Conservation (phyloP, 2,888 invertebrate genomes). For the Heliconius hortense region DNA sequence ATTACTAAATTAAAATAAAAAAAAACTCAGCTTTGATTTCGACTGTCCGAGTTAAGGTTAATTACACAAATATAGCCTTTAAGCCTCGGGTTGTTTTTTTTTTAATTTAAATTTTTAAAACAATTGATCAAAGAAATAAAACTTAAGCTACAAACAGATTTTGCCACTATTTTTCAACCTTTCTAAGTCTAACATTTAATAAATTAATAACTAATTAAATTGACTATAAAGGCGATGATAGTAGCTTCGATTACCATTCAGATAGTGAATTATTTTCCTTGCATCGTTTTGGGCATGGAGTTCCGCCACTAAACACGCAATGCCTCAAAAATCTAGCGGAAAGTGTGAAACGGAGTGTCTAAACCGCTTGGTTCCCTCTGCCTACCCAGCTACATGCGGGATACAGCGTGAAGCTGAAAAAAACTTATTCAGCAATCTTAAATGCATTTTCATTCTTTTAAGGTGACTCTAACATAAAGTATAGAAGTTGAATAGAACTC, state of each 20-base stretch:
- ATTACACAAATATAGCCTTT: not conserved
- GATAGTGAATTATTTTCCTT: too few relatives aligned
- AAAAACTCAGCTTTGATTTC: not conserved
- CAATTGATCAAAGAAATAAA: not conserved
- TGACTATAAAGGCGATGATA: too few relatives aligned
- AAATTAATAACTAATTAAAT: not conserved
- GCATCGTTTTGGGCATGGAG: too few relatives aligned
- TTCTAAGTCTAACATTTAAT: not conserved
- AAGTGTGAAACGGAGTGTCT: not conserved
- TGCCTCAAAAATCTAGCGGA: not conserved
- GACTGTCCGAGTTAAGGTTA: not conserved
- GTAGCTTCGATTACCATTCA: too few relatives aligned
- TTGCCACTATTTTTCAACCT: not conserved
- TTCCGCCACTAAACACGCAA: too few relatives aligned
- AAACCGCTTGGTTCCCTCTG: not conserved
- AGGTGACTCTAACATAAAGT: not conserved
- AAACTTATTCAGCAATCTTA: not conserved
- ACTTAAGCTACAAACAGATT: not conserved
- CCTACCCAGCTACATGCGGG: not conserved
- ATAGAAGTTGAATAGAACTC: not conserved
- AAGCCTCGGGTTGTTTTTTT: not conserved
- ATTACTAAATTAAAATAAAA: constrained; percentile 7
- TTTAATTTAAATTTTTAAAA: not conserved
- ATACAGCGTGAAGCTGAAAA: not conserved
- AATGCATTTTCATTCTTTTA: not conserved